Conservation (phyloP, 2,797 vertebrate genomes). For the Okamejei kenojei region DNA sequence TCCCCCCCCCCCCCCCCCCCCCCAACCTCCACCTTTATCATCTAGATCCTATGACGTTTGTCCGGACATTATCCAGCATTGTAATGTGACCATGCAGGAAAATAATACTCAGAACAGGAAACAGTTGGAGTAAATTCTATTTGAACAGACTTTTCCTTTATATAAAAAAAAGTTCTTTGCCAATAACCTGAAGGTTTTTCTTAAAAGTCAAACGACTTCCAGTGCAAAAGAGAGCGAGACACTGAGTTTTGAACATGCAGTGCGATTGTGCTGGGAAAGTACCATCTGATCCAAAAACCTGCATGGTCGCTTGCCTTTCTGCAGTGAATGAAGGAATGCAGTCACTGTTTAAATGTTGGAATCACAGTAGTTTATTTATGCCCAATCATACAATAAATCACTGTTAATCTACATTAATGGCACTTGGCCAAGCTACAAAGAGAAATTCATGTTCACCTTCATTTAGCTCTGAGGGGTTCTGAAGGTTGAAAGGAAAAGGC, state of each 20-base stretch:
- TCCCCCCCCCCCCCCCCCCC: not conserved
- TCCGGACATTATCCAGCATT: not conserved
- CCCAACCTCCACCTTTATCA: too few relatives aligned
- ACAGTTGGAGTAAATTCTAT: not conserved
- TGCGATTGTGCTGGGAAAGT: not conserved
- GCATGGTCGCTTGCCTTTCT: too few relatives aligned
- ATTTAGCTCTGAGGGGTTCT: not conserved
- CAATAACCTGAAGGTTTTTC: not conserved
- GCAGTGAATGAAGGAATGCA: not conserved
- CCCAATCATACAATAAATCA: not conserved
- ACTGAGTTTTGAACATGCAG: not conserved
- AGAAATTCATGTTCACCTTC: not conserved
- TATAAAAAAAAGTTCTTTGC: not conserved
- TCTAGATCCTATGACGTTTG: not conserved
- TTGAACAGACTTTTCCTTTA: not conserved
- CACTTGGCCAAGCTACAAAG: not conserved
- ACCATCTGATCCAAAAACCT: not conserved
- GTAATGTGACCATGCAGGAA: not conserved
- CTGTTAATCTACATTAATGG: not conserved
- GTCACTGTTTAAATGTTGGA: not conserved
- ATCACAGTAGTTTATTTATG: not conserved
- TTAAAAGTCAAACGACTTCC: not conserved
- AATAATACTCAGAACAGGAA: not conserved
- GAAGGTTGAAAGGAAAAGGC: not conserved
- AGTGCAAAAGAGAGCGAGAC: not conserved